These are phyloP conservation scores for Cichlasoma orientale DNA, from an alignment of 2,797 vertebrate genomes.

Conservation along the genomic window DNA sequence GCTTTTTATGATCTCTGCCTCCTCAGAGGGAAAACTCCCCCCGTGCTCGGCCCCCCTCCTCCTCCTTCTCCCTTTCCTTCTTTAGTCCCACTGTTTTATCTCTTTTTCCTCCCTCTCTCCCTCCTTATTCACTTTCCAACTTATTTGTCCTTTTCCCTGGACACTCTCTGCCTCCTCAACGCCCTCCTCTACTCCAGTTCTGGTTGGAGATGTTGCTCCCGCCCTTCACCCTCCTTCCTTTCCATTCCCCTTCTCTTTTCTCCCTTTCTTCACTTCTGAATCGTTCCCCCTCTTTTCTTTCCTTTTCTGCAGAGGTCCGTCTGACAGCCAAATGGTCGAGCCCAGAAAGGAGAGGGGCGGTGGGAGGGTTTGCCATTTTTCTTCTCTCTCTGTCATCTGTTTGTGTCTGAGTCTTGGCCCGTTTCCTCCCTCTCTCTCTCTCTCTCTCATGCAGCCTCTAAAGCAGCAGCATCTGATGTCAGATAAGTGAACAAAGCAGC, in stretches of 20 bases:
- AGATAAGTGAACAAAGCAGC: slow-evolving; percentile 29
- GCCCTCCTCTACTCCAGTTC: background rate
- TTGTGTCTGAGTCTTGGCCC: slow-evolving; percentile 28
- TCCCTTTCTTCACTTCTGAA: slow-evolving; percentile 6
- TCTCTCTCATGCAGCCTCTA: background rate
- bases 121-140: slow-evolving; percentile 2
- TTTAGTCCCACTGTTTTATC: background rate
- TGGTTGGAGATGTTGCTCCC: background rate
- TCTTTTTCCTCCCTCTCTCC: background rate
- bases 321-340: slow-evolving; percentile 63
- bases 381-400: slow-evolving; percentile 55
- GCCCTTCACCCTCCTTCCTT: background rate
- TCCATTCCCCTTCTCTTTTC: background rate
- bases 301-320: slow-evolving; percentile 13
- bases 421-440: background rate
- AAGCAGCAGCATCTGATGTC: slow-evolving; percentile 35
- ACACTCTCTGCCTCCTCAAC: background rate
- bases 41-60: background rate
- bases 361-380: slow-evolving; percentile 29
- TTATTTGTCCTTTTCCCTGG: background rate
- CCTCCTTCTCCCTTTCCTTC: slow-evolving; percentile 16
- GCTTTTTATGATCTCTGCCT: slow-evolving; percentile 48
- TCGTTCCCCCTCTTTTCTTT: slow-evolving; percentile 13
- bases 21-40: slow-evolving; percentile 60
- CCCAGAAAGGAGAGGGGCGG: slow-evolving; percentile 29